phyloP scores from a whole-genome alignment of 2,113 vertebrate species.

The Kryptolebias marmoratus region DNA sequence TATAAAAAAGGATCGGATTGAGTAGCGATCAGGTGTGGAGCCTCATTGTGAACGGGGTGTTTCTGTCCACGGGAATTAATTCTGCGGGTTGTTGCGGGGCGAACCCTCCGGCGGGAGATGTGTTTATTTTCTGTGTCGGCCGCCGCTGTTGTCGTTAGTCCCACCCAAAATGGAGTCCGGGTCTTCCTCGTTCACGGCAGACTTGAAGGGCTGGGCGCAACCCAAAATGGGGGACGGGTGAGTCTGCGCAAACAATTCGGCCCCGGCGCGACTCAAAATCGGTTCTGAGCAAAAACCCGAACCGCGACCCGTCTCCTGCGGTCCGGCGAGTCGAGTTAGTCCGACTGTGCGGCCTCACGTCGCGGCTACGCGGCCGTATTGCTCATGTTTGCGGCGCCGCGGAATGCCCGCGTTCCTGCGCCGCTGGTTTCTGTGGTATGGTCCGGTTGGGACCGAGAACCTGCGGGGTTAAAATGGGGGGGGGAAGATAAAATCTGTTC shows the following conservation, averaged over 20 bases:
- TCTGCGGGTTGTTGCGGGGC: constrained; percentile 1
- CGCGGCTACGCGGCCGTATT: constrained; percentile 45
- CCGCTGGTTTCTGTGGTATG: constrained; percentile 83
- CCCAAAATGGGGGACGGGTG: constrained; percentile 78
- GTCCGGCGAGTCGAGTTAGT: constrained; percentile 23
- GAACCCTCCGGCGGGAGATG: constrained; percentile 25
- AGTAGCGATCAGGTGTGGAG: constrained; percentile 45
- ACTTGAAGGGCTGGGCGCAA: constrained; percentile 81
- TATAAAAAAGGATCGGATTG: constrained; percentile 61
- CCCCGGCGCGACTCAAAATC: constrained; percentile 12
- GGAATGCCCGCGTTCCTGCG: constrained; percentile 74
- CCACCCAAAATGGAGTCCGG: constrained; percentile 91
- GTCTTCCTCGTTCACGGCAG: constrained; percentile 80
- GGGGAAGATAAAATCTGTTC: constrained; percentile 59
- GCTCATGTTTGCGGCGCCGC: constrained; percentile 50
- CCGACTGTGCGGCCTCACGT: constrained; percentile 26
- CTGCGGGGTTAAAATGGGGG: constrained; percentile 80
- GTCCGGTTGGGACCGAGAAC: constrained; percentile 85
- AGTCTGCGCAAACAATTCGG: constrained; percentile 53
- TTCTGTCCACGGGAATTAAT: constrained; percentile 41
- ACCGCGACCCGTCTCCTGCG: background rate
- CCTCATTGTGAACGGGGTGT: constrained; percentile 17
- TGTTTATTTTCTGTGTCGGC: constrained; percentile 55
- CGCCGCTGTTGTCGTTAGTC: constrained; percentile 85
- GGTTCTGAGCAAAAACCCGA: constrained; percentile 2